Percentiles rank a stretch among this genome's conserved stretches.
Conservation (phyloP, 2,113 vertebrate genomes). For the Pedionomus torquatus region DNA sequence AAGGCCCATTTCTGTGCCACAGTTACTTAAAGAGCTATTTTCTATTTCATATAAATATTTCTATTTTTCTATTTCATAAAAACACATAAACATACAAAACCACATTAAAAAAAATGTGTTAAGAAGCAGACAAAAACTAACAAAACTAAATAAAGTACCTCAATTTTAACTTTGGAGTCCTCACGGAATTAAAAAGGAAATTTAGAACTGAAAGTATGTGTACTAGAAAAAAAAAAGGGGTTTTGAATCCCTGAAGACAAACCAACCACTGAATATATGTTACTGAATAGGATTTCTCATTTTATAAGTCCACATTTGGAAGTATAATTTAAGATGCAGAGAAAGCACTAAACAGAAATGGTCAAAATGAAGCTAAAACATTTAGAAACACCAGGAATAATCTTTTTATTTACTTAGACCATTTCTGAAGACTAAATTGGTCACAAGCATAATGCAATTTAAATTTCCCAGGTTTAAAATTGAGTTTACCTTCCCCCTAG, state of each 20-base stretch:
- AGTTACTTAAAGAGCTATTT: not conserved
- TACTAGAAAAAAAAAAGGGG: not conserved
- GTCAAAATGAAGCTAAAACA: not conserved
- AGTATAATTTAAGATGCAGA: not conserved
- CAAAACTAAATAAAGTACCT: not conserved
- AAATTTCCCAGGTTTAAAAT: not conserved
- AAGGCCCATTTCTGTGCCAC: not conserved
- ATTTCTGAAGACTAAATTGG: not conserved
- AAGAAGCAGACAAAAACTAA: not conserved
- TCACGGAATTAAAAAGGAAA: not conserved
- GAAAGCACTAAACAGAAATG: not conserved
- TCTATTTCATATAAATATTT: not conserved
- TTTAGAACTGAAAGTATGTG: not conserved
- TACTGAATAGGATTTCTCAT: not conserved
- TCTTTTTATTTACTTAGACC: not conserved
- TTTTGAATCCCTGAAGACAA: not conserved
- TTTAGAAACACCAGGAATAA: not conserved
- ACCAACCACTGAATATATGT: not conserved
- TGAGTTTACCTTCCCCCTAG: not conserved
- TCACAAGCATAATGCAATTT: not conserved
- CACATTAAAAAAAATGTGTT: rapidly evolving
- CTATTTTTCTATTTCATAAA: too few species aligned
- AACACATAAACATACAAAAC: too few species aligned
- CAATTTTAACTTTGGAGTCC: not conserved
- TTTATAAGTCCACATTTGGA: not conserved